phyloP scores from a whole-genome alignment of 2,888 invertebrate species.

The Trileptium ribeirensis region DNA sequence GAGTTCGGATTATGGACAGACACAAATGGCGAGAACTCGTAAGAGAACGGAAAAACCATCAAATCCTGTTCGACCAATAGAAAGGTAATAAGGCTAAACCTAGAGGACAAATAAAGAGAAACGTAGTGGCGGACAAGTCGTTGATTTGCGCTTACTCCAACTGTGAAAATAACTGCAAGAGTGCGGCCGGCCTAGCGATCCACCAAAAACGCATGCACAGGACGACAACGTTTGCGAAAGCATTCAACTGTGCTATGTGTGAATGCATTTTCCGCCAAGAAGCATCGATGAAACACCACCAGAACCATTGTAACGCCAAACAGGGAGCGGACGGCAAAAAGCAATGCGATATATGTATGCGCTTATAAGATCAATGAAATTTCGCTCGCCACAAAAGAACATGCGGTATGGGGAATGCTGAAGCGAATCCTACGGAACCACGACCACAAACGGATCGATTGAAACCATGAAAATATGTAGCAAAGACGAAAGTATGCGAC shows the following conservation, averaged over 20 bases:
- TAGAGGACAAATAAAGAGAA: too few relatives aligned
- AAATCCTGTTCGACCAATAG: too few relatives aligned
- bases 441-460: background rate
- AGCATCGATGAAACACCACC: background rate
- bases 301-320: background rate
- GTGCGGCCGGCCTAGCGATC: background rate
- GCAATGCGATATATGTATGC: background rate
- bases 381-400: background rate
- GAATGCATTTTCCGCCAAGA: background rate
- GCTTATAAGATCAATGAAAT: background rate
- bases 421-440: background rate
- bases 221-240: background rate
- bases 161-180: background rate
- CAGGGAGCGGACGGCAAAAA: background rate
- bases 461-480: background rate
- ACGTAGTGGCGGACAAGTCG: too few relatives aligned
- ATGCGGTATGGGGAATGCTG: background rate
- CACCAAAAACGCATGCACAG: background rate
- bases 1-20: too few relatives aligned
- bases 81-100: too few relatives aligned
- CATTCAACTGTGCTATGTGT: background rate
- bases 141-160: too few relatives aligned
- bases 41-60: too few relatives aligned
- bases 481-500: background rate
- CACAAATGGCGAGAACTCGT: too few relatives aligned